Evolutionary conservation across 2,888 invertebrate species (phyloP).

Genomic region (Slavum lentiscoides): DNA sequence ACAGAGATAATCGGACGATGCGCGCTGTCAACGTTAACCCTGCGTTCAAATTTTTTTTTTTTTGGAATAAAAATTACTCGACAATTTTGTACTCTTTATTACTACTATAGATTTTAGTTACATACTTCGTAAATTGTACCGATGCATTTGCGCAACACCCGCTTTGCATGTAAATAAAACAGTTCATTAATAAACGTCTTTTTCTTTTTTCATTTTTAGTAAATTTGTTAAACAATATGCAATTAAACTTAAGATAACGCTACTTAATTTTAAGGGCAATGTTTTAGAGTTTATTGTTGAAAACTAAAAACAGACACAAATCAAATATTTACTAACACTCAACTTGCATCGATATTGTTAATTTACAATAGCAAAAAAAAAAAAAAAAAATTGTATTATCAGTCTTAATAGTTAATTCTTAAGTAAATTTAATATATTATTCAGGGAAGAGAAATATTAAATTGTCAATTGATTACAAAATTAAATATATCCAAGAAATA

Average conservation of each 20-base stretch:
- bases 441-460: constrained; percentile 1
- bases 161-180: background rate
- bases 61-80: no score
- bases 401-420: constrained; percentile 27
- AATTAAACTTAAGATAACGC: background rate
- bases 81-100: no score
- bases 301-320: background rate
- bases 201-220: background rate
- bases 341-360: background rate
- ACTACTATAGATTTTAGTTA: no score
- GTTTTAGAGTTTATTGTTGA: background rate
- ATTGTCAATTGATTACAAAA: background rate
- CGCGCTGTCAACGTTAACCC: no score
- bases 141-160: no score
- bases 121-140: no score
- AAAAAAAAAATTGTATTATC: constrained; percentile 15
- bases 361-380: background rate
- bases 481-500: background rate
- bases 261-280: no score
- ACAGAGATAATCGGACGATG: background rate
- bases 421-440: constrained; percentile 16
- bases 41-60: no score
- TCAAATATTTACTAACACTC: background rate
- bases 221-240: constrained; percentile 6
- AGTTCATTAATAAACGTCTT: background rate